Base-by-base conservation (phyloP, 2,113 vertebrate species). In the Ramphastos sulfuratus region DNA sequence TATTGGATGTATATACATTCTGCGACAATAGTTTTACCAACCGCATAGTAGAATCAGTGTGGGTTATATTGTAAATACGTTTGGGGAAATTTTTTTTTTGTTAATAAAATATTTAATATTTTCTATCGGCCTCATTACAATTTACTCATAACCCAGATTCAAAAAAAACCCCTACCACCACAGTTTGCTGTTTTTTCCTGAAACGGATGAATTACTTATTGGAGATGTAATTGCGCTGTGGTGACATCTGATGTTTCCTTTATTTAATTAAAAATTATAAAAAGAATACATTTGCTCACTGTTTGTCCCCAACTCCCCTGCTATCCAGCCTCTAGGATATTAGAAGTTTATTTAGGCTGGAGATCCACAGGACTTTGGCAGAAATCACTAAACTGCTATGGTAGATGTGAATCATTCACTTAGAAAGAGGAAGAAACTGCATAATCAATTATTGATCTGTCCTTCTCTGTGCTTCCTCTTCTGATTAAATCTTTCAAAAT, bases 381-480 rank as follows among this genome's bases (percentile, higher is more conserved):
- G 54, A 87, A 95, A 85, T 92, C 48, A 33, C 59, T 94, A 25
- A 89, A 76, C 59, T 82, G 20, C 75, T 78, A 4, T 64, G 65
- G 59, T 64, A 48, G 18, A 56, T 92, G 67, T 91, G 82, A 91
- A 93, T 95, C 70, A 72, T 73, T 87, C 0, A 4, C 56, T 91
- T 67, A 27, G 9, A 65, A 42, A 81, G 48, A 78, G 64, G 81
- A 95, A 91, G 74, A 87, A 95, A 73, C 71, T 82, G 71, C 56
- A 66, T 83, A 96, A 93, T 94, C 96, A 93, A 64, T 96, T 95
- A 95, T 94, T 92, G 94, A 96, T 96, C 84, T 82, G 50, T 85
- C 23, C 24, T 70, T 28, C 83, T 81, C 44, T 79, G 6, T 76
- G 59, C 75, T 94, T 93, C 84, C 80, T 92, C 33, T 87, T 85